Evolutionary conservation across 2,888 invertebrate species (phyloP).

Genomic region (Craniophora ligustri): DNA sequence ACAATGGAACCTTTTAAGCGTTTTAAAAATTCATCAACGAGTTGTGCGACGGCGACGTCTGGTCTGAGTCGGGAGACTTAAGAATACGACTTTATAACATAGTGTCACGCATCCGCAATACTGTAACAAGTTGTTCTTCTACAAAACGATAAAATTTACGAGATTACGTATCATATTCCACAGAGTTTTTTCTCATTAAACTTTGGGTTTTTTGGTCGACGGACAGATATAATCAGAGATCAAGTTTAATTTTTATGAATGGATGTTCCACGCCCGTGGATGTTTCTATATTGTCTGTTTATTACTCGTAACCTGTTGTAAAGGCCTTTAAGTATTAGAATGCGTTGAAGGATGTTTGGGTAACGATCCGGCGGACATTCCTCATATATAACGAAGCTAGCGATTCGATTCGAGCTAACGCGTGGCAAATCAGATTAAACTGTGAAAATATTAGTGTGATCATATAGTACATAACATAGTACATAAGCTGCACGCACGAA

Average conservation of each 20-base stretch:
- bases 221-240: constrained; percentile 36
- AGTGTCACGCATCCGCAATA: background rate
- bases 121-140: background rate
- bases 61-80: constrained; percentile 2
- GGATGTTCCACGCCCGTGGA: constrained; percentile 20
- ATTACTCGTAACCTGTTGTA: constrained; percentile 42
- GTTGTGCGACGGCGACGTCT: constrained; percentile 17
- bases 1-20: constrained; percentile 41
- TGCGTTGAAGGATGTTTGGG: constrained; percentile 51
- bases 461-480: constrained; percentile 34
- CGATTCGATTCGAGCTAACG: constrained; percentile 57
- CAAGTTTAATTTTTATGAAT: constrained; percentile 47
- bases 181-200: constrained; percentile 20
- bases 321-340: constrained; percentile 41
- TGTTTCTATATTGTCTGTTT: constrained; percentile 42
- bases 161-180: constrained; percentile 8
- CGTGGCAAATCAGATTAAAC: constrained; percentile 80
- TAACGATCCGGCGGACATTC: constrained; percentile 47
- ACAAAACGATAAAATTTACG: background rate
- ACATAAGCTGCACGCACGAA: constrained; percentile 59
- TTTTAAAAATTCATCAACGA: constrained; percentile 42
- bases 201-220: constrained; percentile 21
- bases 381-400: constrained; percentile 49
- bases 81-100: background rate
- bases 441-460: constrained; percentile 81